phyloP scores from a whole-genome alignment of 64 coral and sea anemone genomes.

The Anthopleura sola region DNA sequence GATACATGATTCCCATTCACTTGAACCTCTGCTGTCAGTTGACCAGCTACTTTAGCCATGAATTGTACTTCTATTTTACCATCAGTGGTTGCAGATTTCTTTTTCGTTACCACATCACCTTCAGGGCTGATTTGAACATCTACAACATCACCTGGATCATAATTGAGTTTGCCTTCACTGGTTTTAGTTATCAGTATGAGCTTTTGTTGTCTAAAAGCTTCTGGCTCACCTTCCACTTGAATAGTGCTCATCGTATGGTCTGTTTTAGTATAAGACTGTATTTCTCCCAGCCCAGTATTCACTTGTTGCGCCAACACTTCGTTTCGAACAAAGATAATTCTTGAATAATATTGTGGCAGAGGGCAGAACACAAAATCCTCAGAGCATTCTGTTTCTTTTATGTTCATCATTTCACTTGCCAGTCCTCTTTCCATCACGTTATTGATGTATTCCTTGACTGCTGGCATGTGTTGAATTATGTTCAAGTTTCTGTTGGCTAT shows the following conservation, averaged over 20 bases:
- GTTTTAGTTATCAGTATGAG: not conserved
- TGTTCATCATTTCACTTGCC: conserved; percentile 2
- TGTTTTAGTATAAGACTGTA: not conserved
- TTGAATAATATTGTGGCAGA: not conserved
- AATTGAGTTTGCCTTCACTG: too few relatives aligned
- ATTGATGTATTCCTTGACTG: conserved; percentile 11
- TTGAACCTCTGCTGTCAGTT: conserved; percentile 2
- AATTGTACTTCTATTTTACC: not conserved
- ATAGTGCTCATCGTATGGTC: not conserved
- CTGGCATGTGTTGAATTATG: not conserved
- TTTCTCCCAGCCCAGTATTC: not conserved
- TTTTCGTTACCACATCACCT: not conserved
- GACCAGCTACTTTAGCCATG: not conserved
- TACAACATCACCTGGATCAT: not conserved
- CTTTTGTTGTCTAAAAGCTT: not conserved
- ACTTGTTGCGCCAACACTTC: not conserved
- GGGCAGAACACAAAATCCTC: not conserved
- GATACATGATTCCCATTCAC: not conserved
- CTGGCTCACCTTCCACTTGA: not conserved
- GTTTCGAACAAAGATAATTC: not conserved
- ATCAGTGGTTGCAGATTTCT: not conserved
- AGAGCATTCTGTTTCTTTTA: not conserved
- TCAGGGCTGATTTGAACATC: not conserved
- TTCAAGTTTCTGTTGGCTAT: not conserved
- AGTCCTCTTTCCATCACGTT: not conserved